Base-by-base conservation (phyloP, 2,888 invertebrate genomes). In the Chirona hameri region DNA sequence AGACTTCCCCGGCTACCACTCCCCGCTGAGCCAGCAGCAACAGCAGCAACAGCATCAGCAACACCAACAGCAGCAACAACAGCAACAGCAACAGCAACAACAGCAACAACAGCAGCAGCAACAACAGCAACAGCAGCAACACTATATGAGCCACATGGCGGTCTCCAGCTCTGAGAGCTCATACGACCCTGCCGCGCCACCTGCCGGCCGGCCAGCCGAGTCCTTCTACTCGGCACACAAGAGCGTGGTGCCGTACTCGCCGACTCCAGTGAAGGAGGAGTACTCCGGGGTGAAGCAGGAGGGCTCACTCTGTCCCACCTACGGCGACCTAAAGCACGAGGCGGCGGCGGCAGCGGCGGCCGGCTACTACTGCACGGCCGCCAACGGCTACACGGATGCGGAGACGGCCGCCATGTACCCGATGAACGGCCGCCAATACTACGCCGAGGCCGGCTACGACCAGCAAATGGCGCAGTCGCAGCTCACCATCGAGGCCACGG, bases 61-160 rank as follows among this genome's bases (percentile, higher is more conserved):
- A 18, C n/a, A 69, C 0, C 69, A 69, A 29, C 69, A 69, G 29
- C 69, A 69, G 29, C 69, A 69, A 14, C 69, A 69, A 29, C 69
- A 69, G 29, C 69, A 69, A 29, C 69, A 69, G 69, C 69, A 69
- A 29, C 69, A 69, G 29, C 72, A 76, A 14, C 72, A 76, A 21
- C 72, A 76, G 39, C 72, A 76, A 9, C 72, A 76, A 18, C 72
- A 76, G 14, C 72, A 76, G 39, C 72, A 76, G 72, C 72, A 60
- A n/a, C 60, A 76, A 39, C 72, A 76, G 72, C 72, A 76, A 39
- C 72, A 76, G 72, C 72, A 76, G 72, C 72, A 76, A 39, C 72
- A 76, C 39, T 76, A 76, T 21, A 29, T 76, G 18, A 39, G 39
- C 18, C 72, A 76, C 12, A 76, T 76, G 72, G 29, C 69, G 1